Conservation (phyloP, 2,888 invertebrate genomes). For the Machimus atricapillus region DNA sequence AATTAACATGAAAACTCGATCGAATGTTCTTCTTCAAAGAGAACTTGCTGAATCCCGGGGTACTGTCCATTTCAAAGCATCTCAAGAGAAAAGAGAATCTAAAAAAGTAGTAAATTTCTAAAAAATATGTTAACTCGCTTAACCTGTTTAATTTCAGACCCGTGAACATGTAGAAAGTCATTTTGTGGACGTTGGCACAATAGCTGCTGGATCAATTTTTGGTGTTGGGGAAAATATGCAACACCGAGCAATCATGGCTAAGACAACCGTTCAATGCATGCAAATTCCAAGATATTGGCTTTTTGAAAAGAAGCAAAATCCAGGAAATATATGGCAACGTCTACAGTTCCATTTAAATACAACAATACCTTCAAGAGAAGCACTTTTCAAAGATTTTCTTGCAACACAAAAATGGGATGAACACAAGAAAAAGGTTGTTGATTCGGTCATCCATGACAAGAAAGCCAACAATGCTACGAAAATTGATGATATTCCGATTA, state of each 20-base stretch:
- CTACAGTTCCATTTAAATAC: slow-evolving; percentile 55
- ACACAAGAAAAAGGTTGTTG: slow-evolving; percentile 54
- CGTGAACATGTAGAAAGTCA: slow-evolving; percentile 51
- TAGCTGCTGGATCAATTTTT: slow-evolving; percentile 63
- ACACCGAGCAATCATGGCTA: slow-evolving; percentile 72
- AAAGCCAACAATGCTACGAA: slow-evolving; percentile 50
- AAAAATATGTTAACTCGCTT: not conserved
- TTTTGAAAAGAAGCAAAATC: slow-evolving; percentile 64
- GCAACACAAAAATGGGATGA: slow-evolving; percentile 56
- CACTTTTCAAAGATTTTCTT: slow-evolving; percentile 55
- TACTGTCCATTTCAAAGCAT: not conserved
- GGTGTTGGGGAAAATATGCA: slow-evolving; percentile 75
- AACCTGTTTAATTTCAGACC: not conserved
- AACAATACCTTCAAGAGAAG: slow-evolving; percentile 57
- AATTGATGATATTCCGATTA: slow-evolving; percentile 57
- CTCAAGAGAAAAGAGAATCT: not conserved
- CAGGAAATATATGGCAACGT: slow-evolving; percentile 60
- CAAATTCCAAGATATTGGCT: slow-evolving; percentile 76
- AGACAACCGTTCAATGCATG: slow-evolving; percentile 71
- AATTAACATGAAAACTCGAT: not conserved
- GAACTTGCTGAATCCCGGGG: not conserved
- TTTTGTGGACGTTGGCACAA: slow-evolving; percentile 59
- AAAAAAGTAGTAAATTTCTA: not conserved
- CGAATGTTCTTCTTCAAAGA: not conserved
- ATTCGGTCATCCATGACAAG: slow-evolving; percentile 46